Evolutionary conservation across 1,140 invertebrate genomes (phyloP).

Genomic region (Zaprionus lachaisei): DNA sequence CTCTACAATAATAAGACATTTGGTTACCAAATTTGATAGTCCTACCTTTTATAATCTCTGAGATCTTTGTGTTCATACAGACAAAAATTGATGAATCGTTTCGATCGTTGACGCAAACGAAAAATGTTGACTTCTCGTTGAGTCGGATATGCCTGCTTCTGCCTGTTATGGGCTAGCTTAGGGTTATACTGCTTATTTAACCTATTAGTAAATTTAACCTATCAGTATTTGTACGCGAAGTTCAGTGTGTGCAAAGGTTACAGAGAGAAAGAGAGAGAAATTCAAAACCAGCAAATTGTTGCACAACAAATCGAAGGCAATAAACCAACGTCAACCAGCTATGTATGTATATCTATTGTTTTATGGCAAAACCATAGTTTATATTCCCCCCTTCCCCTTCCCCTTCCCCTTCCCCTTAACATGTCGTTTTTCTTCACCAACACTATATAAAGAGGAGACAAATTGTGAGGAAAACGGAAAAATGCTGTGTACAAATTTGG

Average conservation of each 20-base stretch:
- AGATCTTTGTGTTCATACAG: neutral
- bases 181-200: no score
- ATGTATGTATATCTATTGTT: neutral
- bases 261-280: no score
- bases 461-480: constrained; percentile 15
- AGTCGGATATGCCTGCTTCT: no score
- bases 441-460: constrained; percentile 2
- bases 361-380: constrained; percentile 3
- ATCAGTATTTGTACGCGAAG: no score
- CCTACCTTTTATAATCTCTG: neutral
- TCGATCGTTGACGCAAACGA: no score
- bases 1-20: neutral
- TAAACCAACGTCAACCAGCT: neutral
- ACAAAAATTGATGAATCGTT: neutral
- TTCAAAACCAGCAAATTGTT: neutral
- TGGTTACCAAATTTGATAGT: neutral
- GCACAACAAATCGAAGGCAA: neutral
- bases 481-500: constrained; percentile 37
- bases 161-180: no score
- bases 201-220: no score
- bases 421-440: neutral
- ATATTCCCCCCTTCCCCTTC: no score
- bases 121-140: no score
- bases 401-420: neutral
- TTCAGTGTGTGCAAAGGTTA: no score